Percentiles rank a stretch among this genome's conserved stretches.
These are phyloP conservation scores for Drosophila longiperda DNA, from an alignment of 2,888 invertebrate genomes.

Conservation along the genomic window DNA sequence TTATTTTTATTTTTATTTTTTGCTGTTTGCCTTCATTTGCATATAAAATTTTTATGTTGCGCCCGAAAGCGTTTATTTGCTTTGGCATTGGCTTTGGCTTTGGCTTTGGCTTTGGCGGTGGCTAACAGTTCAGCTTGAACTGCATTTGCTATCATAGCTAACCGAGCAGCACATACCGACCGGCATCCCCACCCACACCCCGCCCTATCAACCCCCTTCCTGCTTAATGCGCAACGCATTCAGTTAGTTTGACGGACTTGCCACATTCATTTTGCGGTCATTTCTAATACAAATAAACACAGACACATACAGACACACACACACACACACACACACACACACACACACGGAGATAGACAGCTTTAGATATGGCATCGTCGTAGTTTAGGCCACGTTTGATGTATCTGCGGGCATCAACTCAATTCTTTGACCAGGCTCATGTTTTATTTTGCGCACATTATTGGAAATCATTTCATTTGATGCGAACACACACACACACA, in stretches of 20 bases:
- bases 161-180: neutral
- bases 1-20: constrained; percentile 3
- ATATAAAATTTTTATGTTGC: constrained; percentile 77
- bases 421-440: constrained; percentile 47
- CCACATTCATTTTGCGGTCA: constrained; percentile 67
- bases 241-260: constrained; percentile 52
- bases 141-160: constrained; percentile 35
- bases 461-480: constrained; percentile 69
- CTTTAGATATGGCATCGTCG: constrained; percentile 19
- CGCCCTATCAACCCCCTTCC: neutral
- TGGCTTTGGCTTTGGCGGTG: constrained; percentile 18
- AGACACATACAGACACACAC: too few relatives aligned
- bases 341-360: constrained; percentile 12
- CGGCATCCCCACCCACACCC: too few relatives aligned
- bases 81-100: constrained; percentile 34
- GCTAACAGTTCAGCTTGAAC: constrained; percentile 15
- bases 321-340: constrained; percentile 16
- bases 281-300: constrained; percentile 57
- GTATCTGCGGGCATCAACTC: constrained; percentile 39
- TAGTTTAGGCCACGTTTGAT: constrained; percentile 54
- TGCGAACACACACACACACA: constrained; percentile 10
- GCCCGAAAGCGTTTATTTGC: constrained; percentile 78
- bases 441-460: constrained; percentile 70
- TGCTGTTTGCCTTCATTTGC: constrained; percentile 76
- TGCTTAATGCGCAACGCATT: constrained; percentile 59